These are phyloP conservation scores for Cotesia typhae DNA, from an alignment of 1,140 invertebrate species.

Conservation along the genomic window DNA sequence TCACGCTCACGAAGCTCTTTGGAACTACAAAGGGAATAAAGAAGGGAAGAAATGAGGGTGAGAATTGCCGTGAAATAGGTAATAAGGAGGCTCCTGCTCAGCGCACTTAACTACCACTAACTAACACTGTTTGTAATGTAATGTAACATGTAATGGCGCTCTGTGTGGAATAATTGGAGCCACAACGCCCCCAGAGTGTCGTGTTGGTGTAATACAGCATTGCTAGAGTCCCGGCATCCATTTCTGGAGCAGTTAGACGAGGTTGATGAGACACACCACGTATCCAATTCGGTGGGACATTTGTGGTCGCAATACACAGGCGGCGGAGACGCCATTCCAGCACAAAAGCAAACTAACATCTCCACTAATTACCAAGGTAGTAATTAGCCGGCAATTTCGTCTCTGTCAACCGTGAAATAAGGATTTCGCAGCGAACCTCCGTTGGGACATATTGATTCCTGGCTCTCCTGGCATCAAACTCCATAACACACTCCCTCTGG, in stretches of 20 bases:
- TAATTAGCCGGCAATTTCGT: slow-evolving; percentile 52
- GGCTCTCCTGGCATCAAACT: neutral
- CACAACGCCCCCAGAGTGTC: too few species aligned
- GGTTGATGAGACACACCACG: slow-evolving; percentile 22
- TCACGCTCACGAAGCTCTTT: too few species aligned
- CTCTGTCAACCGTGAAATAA: slow-evolving; percentile 50
- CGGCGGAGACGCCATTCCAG: slow-evolving; percentile 31
- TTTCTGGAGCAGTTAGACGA: neutral
- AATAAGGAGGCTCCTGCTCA: slow-evolving; percentile 15
- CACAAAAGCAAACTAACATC: slow-evolving; percentile 52
- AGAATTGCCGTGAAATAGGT: slow-evolving; percentile 34
- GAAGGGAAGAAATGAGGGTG: slow-evolving; percentile 17
- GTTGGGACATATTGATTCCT: slow-evolving; percentile 46
- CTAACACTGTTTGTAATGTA: neutral
- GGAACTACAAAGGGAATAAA: slow-evolving; percentile 5
- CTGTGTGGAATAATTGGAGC: neutral
- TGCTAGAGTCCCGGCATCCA: neutral
- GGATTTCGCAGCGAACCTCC: slow-evolving; percentile 34
- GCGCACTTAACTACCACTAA: slow-evolving; percentile 2
- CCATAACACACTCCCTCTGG: too few species aligned
- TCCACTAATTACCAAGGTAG: slow-evolving; percentile 50
- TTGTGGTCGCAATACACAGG: slow-evolving; percentile 9
- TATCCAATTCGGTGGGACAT: slow-evolving; percentile 13
- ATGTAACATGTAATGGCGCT: too few species aligned
- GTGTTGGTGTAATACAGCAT: too few species aligned